A percentile compares a stretch with the other conserved stretches of the same genome.
Evolutionary conservation across 2,888 invertebrate species (phyloP).

Genomic region (Drosophila pseudotalamancana): DNA sequence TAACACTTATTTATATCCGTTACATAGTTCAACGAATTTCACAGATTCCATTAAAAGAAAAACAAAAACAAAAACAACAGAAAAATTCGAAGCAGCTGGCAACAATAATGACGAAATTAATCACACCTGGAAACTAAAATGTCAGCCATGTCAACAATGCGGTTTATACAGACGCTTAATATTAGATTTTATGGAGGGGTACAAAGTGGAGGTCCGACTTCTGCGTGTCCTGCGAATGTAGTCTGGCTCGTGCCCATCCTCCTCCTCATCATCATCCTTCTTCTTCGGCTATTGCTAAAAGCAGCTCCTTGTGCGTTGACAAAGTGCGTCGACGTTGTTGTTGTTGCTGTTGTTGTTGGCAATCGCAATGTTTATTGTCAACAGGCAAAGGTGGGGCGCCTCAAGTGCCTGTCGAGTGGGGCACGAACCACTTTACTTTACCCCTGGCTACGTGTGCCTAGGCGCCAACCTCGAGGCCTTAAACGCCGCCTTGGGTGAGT

Average conservation of each 20-base stretch:
- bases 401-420: constrained; percentile 65
- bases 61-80: not conserved
- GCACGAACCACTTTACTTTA: constrained; percentile 55
- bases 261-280: no score
- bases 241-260: not conserved
- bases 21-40: not conserved
- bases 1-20: not conserved
- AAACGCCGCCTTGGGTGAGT: constrained; percentile 24
- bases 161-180: constrained; percentile 53
- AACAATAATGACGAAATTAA: constrained; percentile 68
- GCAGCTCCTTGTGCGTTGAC: constrained; percentile 33
- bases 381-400: constrained; percentile 63
- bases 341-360: constrained; percentile 16
- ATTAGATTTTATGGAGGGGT: constrained; percentile 54
- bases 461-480: constrained; percentile 50
- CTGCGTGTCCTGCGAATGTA: constrained; percentile 21
- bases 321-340: constrained; percentile 29
- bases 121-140: constrained; percentile 76
- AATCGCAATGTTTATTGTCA: constrained; percentile 76
- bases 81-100: not conserved
- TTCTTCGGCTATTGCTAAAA: no score
- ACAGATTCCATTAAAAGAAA: constrained; percentile 18
- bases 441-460: constrained; percentile 61
- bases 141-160: constrained; percentile 69
- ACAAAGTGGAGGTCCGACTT: not conserved